Conservation (phyloP, 2,797 vertebrate genomes). For the Holocentrus rufus region DNA sequence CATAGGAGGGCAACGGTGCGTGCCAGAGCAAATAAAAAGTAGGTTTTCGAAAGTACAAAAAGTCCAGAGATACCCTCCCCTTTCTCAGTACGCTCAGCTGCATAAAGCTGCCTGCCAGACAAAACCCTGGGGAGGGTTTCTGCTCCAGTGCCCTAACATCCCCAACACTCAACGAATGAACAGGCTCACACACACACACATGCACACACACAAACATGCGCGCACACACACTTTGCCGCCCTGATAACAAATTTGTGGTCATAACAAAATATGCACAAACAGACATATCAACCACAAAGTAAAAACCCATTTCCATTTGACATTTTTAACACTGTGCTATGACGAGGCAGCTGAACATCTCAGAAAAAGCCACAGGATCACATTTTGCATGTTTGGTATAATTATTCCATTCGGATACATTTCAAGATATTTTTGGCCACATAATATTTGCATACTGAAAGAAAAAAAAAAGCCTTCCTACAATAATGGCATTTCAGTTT, state of each 20-base stretch:
- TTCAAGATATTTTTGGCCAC: background rate
- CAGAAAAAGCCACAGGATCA: background rate
- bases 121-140: conserved; percentile 79
- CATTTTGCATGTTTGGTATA: conserved; percentile 3
- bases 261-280: conserved; percentile 54
- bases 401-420: background rate
- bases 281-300: conserved; percentile 14
- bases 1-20: conserved; percentile 39
- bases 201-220: conserved; percentile 44
- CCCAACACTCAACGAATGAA: conserved; percentile 71
- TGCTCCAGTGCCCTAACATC: conserved; percentile 79
- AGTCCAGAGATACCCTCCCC: conserved; percentile 71
- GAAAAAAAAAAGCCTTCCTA: background rate
- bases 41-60: conserved; percentile 72
- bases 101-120: conserved; percentile 77
- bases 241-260: conserved; percentile 63
- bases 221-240: conserved; percentile 32
- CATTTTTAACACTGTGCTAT: conserved; percentile 26
- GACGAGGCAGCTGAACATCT: conserved; percentile 14
- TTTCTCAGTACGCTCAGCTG: conserved; percentile 74
- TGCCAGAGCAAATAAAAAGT: conserved; percentile 61
- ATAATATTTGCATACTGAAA: too few relatives aligned
- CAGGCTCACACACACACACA: conserved; percentile 34
- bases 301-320: conserved; percentile 28
- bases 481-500: background rate